Base-by-base conservation (phyloP, 1,140 invertebrate species). In the Polypedilum pembai region DNA sequence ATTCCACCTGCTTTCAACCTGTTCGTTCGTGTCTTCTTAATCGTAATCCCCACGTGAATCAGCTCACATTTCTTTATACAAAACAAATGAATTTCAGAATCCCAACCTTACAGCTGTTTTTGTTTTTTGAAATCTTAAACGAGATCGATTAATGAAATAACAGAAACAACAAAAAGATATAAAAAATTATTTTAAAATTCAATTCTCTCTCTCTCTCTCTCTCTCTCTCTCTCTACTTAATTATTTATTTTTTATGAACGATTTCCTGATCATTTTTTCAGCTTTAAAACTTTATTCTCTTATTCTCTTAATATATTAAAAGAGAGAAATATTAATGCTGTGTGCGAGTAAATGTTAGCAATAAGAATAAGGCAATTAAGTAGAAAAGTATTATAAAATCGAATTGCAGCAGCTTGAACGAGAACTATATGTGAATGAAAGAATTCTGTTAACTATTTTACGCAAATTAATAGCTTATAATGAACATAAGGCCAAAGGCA, bases 101-200 rank as follows among this genome's bases (percentile, higher is more conserved):
- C 5, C 5, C 24, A 33, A 33, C 24, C 5, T 33, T 33, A n/a
- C n/a, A n/a, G n/a, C 24, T 33, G 5, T 33, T 33, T 33, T 33
- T 33, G 24, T 33, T 33, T 33, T 33, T 33, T 33, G 5, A 33
- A 3, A 33, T 33, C 24, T 3, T 5, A 33, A 33, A 33, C 24
- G 24, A 33, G 24, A 33, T 3, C 24, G 41, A 12, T 45, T 4
- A 45, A 12, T 2, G 41, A 8, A 45, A 45, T 8, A 45, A 12
- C 10, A 56, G 15, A 8, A 45, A 45, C 41, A 45, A 3, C 7
- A 45, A 3, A 3, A 1, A 45, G 8, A 45, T 45, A 33, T 12
- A n/a, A 56, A n/a, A 56, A 56, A 56, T 15, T 56, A 56, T 56
- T 56, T 56, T n/a, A n/a, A n/a, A 56, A 56, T 56, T 56, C 45